Base-by-base conservation (phyloP, 2,113 vertebrate genomes). In the Pachyramphus minor region DNA sequence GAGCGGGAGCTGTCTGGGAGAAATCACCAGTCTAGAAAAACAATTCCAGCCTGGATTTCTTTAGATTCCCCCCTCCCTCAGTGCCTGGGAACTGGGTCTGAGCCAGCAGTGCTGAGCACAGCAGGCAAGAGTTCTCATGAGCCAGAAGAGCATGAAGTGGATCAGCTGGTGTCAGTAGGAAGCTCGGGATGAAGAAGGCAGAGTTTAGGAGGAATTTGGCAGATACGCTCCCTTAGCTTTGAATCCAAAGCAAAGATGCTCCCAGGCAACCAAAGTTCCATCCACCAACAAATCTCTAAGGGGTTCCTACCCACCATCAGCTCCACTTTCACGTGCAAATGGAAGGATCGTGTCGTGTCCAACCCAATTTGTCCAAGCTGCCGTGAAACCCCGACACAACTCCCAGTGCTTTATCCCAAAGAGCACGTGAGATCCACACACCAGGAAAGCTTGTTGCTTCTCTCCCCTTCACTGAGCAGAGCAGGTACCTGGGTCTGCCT, bases 31-130 rank as follows among this genome's bases (percentile, higher is more conserved):
- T 56, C 71, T 90, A 77, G 77, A 35, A 77, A 78, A 94, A 84
- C 84, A 94, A 72, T 89, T 71, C 69, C 81, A 93, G 96, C 66
- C 42, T 45, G 90, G 71, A 60, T 89, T 96, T 39, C 82, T 95
- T 49, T 5, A 69, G 31, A 49, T 62, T 59, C 77, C 35, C 81
- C 77, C 86, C 87, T 89, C 66, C 58, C 78, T 56, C 35, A 7
- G 75, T 7, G 76, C 74, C 90, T 89, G 90, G 96, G 90, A 95
- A 81, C 52, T 63, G 92, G 84, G 87, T 47, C 55, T 24, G 23
- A 42, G 91, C 93, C 95, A 89, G 83, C 83, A 72, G 44, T 52
- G 15, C 82, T 7, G 74, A 66, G 89, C 56, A 42, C 60, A n/a
- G 87, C 66, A 44, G 39, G 45, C 49, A 31, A 23, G 44, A 71